Evolutionary conservation across 2,797 vertebrate genomes (phyloP).

Genomic region (Chloroceryle inda): DNA sequence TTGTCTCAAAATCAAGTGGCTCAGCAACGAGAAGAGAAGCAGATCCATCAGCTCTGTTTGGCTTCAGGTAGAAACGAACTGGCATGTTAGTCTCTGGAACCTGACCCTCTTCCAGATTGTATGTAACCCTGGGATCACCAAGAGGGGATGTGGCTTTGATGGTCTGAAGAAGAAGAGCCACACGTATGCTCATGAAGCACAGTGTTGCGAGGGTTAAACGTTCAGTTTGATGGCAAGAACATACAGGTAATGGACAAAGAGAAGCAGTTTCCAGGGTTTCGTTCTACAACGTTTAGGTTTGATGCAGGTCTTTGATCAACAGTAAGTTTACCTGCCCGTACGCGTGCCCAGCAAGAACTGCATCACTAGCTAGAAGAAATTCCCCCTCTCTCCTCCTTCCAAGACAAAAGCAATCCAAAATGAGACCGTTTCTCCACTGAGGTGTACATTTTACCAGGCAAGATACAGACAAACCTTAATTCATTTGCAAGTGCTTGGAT

Average conservation of each 20-base stretch:
- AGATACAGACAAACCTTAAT: neutral
- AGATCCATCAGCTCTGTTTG: constrained; percentile 88
- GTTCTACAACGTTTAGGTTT: neutral
- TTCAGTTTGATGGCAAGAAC: neutral
- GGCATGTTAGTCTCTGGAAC: constrained; percentile 92
- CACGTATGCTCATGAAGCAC: neutral
- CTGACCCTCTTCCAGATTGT: constrained; percentile 91
- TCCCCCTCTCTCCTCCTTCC: neutral
- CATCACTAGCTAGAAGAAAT: neutral
- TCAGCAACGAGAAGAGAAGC: constrained; percentile 90
- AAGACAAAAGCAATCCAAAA: neutral
- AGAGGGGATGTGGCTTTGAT: constrained; percentile 89
- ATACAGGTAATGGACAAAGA: neutral
- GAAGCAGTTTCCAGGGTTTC: neutral
- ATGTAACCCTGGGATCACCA: constrained; percentile 89
- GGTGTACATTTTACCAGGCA: neutral
- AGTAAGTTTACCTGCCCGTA: neutral
- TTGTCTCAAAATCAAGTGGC: constrained; percentile 90
- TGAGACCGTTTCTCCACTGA: neutral
- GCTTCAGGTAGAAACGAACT: constrained; percentile 90
- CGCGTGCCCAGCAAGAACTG: neutral
- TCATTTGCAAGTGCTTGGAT: neutral
- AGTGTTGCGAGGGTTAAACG: neutral
- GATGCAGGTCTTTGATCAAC: neutral
- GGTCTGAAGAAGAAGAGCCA: constrained; percentile 81